These are phyloP conservation scores for Apotomis capreana DNA, from an alignment of 2,888 invertebrate species.

Conservation along the genomic window DNA sequence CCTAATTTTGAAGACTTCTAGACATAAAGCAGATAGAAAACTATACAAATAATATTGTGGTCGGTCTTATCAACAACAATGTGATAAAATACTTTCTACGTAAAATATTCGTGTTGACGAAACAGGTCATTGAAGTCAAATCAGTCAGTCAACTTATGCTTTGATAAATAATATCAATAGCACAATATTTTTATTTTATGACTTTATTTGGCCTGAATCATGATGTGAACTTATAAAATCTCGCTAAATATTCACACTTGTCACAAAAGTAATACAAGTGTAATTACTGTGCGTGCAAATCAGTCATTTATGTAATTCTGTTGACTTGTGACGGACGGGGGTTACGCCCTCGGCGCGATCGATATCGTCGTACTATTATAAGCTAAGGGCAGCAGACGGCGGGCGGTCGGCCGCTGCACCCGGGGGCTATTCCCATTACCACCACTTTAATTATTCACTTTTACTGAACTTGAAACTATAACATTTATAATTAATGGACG, in stretches of 20 bases:
- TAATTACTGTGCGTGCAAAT: conserved; percentile 18
- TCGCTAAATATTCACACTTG: conserved; percentile 13
- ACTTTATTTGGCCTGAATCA: conserved; percentile 7
- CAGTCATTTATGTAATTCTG: conserved; percentile 42
- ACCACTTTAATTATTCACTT: conserved; percentile 32
- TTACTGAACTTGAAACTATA: conserved; percentile 11
- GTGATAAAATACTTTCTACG: not conserved
- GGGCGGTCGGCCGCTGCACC: conserved; percentile 49
- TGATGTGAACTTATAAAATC: conserved; percentile 8
- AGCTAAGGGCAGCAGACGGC: conserved; percentile 46
- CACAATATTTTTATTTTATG: conserved; percentile 1
- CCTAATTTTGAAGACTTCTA: not conserved
- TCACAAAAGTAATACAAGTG: not conserved
- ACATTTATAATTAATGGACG: conserved; percentile 2
- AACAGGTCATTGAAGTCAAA: not conserved
- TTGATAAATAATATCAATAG: conserved; percentile 2
- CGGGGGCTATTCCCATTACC: conserved; percentile 42
- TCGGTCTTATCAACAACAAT: not conserved
- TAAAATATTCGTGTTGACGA: not conserved
- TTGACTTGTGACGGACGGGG: conserved; percentile 45
- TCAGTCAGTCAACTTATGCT: not conserved
- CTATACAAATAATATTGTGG: not conserved
- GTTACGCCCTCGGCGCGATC: conserved; percentile 54
- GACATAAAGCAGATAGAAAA: not conserved
- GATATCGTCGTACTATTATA: conserved; percentile 53